phyloP scores from a whole-genome alignment of 2,797 vertebrate genomes.

The Peromyscus aztecus region DNA sequence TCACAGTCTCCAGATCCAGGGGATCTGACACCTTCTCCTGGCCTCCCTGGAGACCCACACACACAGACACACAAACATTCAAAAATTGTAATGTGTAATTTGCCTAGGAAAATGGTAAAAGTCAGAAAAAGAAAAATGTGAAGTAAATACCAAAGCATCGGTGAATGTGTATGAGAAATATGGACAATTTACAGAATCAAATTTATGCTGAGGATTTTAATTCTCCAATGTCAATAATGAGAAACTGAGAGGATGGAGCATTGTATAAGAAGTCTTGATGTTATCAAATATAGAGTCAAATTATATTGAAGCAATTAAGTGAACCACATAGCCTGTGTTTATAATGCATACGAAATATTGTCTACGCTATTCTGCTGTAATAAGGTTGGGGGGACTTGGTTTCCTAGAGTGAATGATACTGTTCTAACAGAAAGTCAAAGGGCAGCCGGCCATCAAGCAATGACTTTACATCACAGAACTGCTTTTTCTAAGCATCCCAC shows the following conservation, averaged over 20 bases:
- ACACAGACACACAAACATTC: not conserved
- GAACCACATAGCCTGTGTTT: constrained; percentile 18
- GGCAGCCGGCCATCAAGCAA: not conserved
- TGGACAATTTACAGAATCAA: constrained; percentile 10
- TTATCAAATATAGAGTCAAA: constrained; percentile 35
- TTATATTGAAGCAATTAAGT: constrained; percentile 55
- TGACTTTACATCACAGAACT: not conserved
- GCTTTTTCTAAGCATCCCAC: not conserved
- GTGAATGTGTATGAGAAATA: constrained; percentile 38
- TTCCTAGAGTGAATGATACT: not conserved
- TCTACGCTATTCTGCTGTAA: constrained; percentile 4
- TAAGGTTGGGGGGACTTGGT: not conserved
- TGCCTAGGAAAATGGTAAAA: not conserved
- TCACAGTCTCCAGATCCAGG: not conserved
- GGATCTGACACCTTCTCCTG: not conserved
- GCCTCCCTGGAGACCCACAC: not conserved
- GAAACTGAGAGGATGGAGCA: constrained; percentile 10
- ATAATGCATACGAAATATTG: constrained; percentile 16
- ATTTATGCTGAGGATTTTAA: constrained; percentile 65
- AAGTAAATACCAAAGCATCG: not conserved
- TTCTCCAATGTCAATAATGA: constrained; percentile 57
- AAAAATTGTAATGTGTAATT: not conserved
- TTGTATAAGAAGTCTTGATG: constrained; percentile 1
- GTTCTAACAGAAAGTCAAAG: not conserved
- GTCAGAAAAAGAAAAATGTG: not conserved